Base-by-base conservation (phyloP, 2,797 vertebrate genomes). In the Crax fasciolata region DNA sequence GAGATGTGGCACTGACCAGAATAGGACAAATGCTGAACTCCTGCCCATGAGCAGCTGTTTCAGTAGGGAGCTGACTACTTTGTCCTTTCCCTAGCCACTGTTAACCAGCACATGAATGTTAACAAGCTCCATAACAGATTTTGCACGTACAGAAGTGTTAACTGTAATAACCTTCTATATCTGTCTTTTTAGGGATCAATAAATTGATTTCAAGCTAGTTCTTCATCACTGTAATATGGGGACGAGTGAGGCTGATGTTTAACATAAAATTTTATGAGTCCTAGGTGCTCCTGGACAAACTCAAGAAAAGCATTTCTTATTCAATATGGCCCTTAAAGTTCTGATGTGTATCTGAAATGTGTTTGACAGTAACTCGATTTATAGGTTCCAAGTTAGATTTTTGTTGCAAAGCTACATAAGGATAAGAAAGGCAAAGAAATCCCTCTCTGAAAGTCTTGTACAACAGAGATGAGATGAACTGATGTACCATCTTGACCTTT, bases 121-220 rank as follows among this genome's bases (percentile, higher is more conserved):
- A 95, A 87, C 73, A 76, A 84, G 58, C 71, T 66, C 55, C 63
- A 74, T 84, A 93, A 93, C 58, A 89, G 83, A 87, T 92, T 93
- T 95, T 89, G 32, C 61, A 39, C 46, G 28, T 90, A 89, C 82
- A 73, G 82, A 83, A 10, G 1, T 71, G 84, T 87, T 92, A 92
- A 80, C 61, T 93, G 87, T 71, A 92, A 93, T 92, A 93, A 92
- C 76, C 62, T 70, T 85, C 77, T 92, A 62, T 93, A 87, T 94
- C 82, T 91, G 51, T 89, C 84, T 85, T 92, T 87, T 84, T 86
- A 84, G 54, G 38, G 55, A 91, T 93, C 84, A 75, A 88, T 96
- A 92, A 78, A 93, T 94, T 85, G 70, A 75, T 96, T 89, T 81
- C 1, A 7, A 89, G 73, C 63, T 86, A 73, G 41, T 70, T 92